Conservation (phyloP, 2,888 invertebrate species). For the Sycophila texana region DNA sequence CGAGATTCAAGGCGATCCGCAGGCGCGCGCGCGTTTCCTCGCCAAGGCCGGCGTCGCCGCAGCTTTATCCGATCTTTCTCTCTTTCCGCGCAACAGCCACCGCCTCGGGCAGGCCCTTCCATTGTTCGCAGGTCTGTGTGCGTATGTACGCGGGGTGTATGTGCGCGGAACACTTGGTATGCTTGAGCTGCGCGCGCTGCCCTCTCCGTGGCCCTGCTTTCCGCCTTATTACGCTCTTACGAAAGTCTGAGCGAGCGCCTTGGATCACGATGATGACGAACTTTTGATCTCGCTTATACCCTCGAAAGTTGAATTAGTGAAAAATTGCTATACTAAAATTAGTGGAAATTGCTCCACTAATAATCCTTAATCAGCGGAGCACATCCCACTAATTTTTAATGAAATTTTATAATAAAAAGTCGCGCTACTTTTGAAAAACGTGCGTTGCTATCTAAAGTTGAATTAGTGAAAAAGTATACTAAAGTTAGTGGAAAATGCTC, state of each 20-base stretch:
- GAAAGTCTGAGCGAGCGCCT: not conserved
- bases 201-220: not conserved
- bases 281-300: no score
- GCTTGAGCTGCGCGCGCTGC: not conserved
- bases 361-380: no score
- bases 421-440: no score
- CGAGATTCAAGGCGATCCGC: constrained; percentile 43
- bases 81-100: not conserved
- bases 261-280: not conserved
- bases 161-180: not conserved
- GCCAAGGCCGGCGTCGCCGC: constrained; percentile 14
- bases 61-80: constrained; percentile 20
- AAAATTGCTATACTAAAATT: no score
- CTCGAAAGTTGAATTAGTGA: no score
- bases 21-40: constrained; percentile 13
- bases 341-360: no score
- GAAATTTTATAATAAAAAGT: no score
- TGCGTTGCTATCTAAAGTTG: no score
- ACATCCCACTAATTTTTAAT: no score
- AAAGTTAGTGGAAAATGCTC: no score
- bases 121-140: constrained; percentile 7
- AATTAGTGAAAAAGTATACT: no score
- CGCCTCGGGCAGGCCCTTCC: constrained; percentile 17
- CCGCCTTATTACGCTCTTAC: not conserved
- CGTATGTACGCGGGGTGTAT: not conserved